Evolutionary conservation across 2,797 vertebrate genomes (phyloP).

Genomic region (Paedocypris micromegethes): DNA sequence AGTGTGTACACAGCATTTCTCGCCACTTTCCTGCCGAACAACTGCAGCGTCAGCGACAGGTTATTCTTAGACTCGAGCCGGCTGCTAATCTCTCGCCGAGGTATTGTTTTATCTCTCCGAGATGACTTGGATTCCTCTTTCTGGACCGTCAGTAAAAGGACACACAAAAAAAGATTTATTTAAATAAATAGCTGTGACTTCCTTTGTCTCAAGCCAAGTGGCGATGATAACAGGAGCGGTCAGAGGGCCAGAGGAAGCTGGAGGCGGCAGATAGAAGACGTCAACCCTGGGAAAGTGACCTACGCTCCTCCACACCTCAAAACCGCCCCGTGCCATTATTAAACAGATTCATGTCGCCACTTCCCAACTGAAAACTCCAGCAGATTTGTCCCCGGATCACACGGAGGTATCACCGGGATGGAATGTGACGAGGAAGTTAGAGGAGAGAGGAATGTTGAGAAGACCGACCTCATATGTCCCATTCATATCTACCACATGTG

Average conservation of each 20-base stretch:
- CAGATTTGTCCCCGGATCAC: conserved; percentile 22
- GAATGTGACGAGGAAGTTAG: conserved; percentile 34
- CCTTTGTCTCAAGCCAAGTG: conserved; percentile 50
- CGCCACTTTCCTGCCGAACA: conserved; percentile 22
- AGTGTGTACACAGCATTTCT: conserved; percentile 24
- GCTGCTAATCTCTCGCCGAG: conserved; percentile 37
- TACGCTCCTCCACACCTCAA: conserved; percentile 39
- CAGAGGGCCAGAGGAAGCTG: conserved; percentile 51
- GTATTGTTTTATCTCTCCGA: conserved; percentile 39
- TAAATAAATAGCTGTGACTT: conserved; percentile 46
- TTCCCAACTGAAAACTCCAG: conserved; percentile 42
- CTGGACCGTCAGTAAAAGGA: conserved; percentile 14
- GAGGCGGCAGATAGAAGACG: conserved; percentile 50
- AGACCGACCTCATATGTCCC: no score
- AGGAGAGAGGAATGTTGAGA: conserved; percentile 1
- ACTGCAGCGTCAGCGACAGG: conserved; percentile 43
- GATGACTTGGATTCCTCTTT: conserved; percentile 39
- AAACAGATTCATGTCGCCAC: conserved; percentile 44
- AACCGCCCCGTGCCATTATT: conserved; percentile 34
- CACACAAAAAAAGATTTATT: conserved; percentile 36
- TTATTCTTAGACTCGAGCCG: conserved; percentile 42
- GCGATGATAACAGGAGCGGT: conserved; percentile 47
- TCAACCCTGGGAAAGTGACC: conserved; percentile 55
- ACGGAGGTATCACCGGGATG: conserved; percentile 31
- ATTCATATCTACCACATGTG: no score